These are phyloP conservation scores for Habropoda laboriosa DNA, from an alignment of 1,140 invertebrate genomes.

Conservation along the genomic window DNA sequence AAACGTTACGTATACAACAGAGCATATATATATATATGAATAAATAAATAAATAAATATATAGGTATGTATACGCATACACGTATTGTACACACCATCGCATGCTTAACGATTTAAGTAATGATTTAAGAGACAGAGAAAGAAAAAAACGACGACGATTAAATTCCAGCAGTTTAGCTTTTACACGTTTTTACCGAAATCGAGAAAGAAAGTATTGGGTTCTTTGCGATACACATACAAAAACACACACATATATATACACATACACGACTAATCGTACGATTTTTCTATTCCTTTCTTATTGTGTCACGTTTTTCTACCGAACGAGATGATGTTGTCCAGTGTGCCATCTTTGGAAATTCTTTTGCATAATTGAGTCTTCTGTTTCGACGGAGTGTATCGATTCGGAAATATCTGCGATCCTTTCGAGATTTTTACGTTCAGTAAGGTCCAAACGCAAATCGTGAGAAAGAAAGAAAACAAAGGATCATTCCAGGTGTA, in stretches of 20 bases:
- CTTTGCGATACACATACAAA: slow-evolving; percentile 47
- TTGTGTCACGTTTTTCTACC: slow-evolving; percentile 37
- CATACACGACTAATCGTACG: slow-evolving; percentile 46
- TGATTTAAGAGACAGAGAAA: slow-evolving; percentile 4
- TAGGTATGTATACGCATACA: slow-evolving; percentile 11
- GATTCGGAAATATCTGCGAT: slow-evolving; percentile 7
- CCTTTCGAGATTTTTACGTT: slow-evolving; percentile 4
- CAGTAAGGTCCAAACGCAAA: slow-evolving; percentile 11
- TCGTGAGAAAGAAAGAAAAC: not conserved
- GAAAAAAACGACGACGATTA: not conserved
- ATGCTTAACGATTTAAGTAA: slow-evolving; percentile 28
- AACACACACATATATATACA: no score
- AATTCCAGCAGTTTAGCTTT: slow-evolving; percentile 47
- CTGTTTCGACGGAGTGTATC: not conserved
- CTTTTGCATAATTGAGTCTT: not conserved
- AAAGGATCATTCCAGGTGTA: slow-evolving; percentile 39
- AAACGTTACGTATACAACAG: slow-evolving; percentile 22
- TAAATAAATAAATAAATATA: not conserved
- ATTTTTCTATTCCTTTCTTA: slow-evolving; percentile 53
- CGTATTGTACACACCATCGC: slow-evolving; percentile 6
- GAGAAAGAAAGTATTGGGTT: slow-evolving; percentile 52
- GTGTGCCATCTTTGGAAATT: no score
- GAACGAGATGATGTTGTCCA: slow-evolving; percentile 6
- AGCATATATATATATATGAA: slow-evolving; percentile 5
- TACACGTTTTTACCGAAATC: slow-evolving; percentile 52